Conservation (phyloP, 2,113 vertebrate genomes). For the Eonycteris spelaea region DNA sequence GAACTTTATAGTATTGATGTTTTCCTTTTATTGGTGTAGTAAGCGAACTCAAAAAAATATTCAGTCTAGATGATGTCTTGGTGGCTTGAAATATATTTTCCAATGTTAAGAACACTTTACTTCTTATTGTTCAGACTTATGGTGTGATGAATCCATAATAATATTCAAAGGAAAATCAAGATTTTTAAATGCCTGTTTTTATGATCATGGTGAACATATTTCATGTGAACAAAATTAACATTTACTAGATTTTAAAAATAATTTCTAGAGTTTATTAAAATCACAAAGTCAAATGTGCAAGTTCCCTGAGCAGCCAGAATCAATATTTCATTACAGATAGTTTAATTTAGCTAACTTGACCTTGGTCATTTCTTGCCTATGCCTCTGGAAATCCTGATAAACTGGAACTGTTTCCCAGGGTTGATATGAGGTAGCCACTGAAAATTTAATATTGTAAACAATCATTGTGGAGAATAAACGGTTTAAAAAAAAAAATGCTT, state of each 20-base stretch:
- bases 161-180: slow-evolving; percentile 44
- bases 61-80: not conserved
- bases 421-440: not conserved
- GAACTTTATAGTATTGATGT: not conserved
- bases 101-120: slow-evolving; percentile 20
- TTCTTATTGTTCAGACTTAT: slow-evolving; percentile 32
- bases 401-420: not conserved
- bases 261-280: slow-evolving; percentile 39
- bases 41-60: not conserved
- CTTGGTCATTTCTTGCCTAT: not conserved
- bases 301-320: not conserved
- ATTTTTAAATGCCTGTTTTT: slow-evolving; percentile 53
- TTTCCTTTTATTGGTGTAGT: slow-evolving; percentile 58
- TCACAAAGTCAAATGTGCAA: not conserved
- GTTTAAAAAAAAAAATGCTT: too few relatives aligned
- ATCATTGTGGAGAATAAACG: not conserved
- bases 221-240: slow-evolving; percentile 42
- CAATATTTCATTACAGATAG: not conserved
- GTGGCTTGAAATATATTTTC: slow-evolving; percentile 32
- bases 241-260: slow-evolving; percentile 53
- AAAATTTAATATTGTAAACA: not conserved
- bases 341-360: not conserved
- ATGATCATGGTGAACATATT: slow-evolving; percentile 28
- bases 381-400: not conserved
- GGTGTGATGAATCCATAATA: slow-evolving; percentile 32